Base-by-base conservation (phyloP, 2,797 vertebrate genomes). In the Buphagus erythrorhynchus region DNA sequence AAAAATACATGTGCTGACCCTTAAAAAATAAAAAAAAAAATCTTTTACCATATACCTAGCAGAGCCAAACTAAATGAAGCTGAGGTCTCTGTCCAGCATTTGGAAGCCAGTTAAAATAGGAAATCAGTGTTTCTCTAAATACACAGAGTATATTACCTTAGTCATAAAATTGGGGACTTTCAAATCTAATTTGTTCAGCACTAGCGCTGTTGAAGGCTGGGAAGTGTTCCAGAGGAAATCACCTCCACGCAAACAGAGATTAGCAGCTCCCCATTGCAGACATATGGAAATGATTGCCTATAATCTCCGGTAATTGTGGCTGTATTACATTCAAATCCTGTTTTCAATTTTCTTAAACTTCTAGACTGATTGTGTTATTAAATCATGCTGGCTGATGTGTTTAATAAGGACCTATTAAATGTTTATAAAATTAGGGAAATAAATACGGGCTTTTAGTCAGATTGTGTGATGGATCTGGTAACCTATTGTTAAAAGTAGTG, bases 211-310 rank as follows among this genome's bases (percentile, higher is more conserved):
- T 98, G 98, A 98, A 98, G 98, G 97, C 97, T 98, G 98, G 98
- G 98, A 98, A 98, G 97, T 95, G 89, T 98, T 99, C 99, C 99
- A 99, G 98, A 99, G 98, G 99, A 98, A 99, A 99, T 99, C 99
- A 99, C 99, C 99, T 99, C 98, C 98, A 98, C 98, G 98, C 98
- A 99, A 99, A 99, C 98, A 98, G 98, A 98, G 99, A 99, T 99
- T 99, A 99, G 99, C 98, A 99, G 98, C 98, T 99, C 99, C 99
- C 99, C 99, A 99, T 98, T 99, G 98, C 98, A 98, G 98, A 98
- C 99, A 99, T 99, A 98, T 99, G 99, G 99, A 99, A 99, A 98
- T 99, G 98, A 99, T 99, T 99, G 98, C 95, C 98, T 98, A 98
- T 99, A 99, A 99, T 99, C 99, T 99, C 97, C 98, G 98, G 98